Evolutionary conservation across 2,113 vertebrate genomes (phyloP).

Genomic region (Oxyura jamaicensis): DNA sequence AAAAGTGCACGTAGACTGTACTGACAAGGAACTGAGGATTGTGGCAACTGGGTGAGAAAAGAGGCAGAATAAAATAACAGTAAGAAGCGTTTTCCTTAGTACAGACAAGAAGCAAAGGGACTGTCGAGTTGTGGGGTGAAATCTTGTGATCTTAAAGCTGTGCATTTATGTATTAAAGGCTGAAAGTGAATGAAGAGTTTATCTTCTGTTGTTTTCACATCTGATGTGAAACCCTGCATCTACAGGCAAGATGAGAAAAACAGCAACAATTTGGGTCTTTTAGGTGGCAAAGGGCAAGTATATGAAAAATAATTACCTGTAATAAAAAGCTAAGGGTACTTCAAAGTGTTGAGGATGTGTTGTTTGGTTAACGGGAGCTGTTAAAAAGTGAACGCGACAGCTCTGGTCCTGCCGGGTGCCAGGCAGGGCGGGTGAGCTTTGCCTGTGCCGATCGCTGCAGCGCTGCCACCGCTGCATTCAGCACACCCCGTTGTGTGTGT

Average conservation of each 20-base stretch:
- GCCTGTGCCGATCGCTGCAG: neutral
- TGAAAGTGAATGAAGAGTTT: conserved; percentile 1
- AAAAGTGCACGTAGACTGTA: rapidly evolving
- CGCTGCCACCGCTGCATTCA: rapidly evolving
- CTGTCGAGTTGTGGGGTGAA: neutral
- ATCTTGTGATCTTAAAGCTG: neutral
- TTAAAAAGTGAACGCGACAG: rapidly evolving
- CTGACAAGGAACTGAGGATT: neutral
- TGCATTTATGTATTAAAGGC: neutral
- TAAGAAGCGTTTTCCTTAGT: neutral
- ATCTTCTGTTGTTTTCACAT: conserved; percentile 31
- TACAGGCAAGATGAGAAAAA: neutral
- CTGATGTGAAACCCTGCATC: neutral
- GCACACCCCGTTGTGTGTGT: neutral
- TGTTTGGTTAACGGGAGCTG: neutral
- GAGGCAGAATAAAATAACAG: neutral
- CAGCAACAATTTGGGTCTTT: neutral
- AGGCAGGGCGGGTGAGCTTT: rapidly evolving
- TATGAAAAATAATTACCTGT: rapidly evolving
- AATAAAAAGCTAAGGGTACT: neutral
- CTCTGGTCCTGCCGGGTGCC: rapidly evolving
- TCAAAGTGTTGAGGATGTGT: rapidly evolving
- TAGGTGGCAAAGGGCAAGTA: neutral
- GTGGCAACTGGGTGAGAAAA: neutral
- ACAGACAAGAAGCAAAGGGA: neutral